Conservation (phyloP, 2,888 invertebrate species). For the Harpalus rubripes region DNA sequence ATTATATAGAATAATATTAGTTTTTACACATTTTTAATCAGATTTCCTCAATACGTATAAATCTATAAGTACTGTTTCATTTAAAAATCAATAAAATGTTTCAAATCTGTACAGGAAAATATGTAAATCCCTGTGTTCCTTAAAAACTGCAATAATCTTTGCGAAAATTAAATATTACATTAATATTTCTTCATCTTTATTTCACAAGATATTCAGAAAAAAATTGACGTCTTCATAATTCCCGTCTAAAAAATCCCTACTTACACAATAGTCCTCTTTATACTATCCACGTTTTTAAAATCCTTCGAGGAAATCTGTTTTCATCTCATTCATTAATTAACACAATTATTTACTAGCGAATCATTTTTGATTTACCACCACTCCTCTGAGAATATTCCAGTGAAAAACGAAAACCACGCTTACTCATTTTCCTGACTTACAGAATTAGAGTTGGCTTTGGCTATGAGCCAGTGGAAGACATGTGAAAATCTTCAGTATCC, state of each 20-base stretch:
- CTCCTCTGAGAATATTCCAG: conserved; percentile 20
- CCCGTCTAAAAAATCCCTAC: neutral
- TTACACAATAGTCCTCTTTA: too few relatives aligned
- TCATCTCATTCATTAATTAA: conserved; percentile 14
- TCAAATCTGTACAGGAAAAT: too few relatives aligned
- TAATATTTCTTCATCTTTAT: too few relatives aligned
- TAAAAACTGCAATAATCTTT: too few relatives aligned
- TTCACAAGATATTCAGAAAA: neutral
- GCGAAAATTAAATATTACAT: too few relatives aligned
- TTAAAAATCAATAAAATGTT: too few relatives aligned
- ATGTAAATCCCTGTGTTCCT: too few relatives aligned
- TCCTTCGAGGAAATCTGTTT: neutral
- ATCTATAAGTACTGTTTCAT: too few relatives aligned
- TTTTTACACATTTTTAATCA: too few relatives aligned
- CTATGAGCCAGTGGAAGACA: neutral
- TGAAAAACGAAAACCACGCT: neutral
- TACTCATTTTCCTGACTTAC: conserved; percentile 41
- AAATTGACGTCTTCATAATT: neutral
- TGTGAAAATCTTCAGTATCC: conserved; percentile 18
- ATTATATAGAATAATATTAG: too few relatives aligned
- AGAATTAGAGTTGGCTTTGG: conserved; percentile 9
- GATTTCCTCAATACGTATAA: too few relatives aligned
- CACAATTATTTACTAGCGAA: conserved; percentile 5
- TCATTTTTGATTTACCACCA: neutral
- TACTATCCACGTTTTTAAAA: neutral